phyloP scores from a whole-genome alignment of 1,140 invertebrate genomes.

The Trypoxylus dichotomus region DNA sequence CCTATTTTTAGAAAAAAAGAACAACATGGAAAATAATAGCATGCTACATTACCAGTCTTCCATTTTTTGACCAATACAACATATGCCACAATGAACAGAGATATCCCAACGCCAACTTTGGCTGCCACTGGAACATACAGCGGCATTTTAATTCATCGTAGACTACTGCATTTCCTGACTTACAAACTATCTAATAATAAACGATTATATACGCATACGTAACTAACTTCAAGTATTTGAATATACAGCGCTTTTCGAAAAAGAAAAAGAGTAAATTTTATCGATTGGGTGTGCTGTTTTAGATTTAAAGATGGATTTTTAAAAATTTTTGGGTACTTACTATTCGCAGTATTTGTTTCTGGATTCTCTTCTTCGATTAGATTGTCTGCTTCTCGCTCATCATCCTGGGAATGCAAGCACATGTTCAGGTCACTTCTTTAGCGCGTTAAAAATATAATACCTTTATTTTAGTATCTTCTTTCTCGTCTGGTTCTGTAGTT shows the following conservation, averaged over 20 bases:
- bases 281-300: slow-evolving; percentile 6
- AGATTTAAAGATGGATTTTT: neutral
- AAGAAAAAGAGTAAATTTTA: neutral
- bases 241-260: neutral
- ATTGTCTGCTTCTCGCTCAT: neutral
- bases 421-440: too few species aligned
- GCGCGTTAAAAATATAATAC: neutral
- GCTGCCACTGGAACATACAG: slow-evolving; percentile 73
- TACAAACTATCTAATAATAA: slow-evolving; percentile 32
- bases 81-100: slow-evolving; percentile 74
- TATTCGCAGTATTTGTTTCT: neutral
- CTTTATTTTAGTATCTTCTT: slow-evolving; percentile 31
- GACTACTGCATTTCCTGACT: slow-evolving; percentile 47
- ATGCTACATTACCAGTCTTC: slow-evolving; percentile 43
- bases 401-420: neutral
- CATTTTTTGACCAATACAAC: slow-evolving; percentile 64
- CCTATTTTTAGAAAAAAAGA: neutral
- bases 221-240: neutral
- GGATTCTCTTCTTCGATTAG: neutral
- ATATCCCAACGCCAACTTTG: slow-evolving; percentile 75
- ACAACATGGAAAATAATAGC: neutral
- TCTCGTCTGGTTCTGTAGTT: slow-evolving; percentile 43
- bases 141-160: slow-evolving; percentile 39
- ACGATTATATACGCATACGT: neutral
- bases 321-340: neutral